Evolutionary conservation across 2,113 vertebrate species (phyloP).

Genomic region (Ceratotherium simum): DNA sequence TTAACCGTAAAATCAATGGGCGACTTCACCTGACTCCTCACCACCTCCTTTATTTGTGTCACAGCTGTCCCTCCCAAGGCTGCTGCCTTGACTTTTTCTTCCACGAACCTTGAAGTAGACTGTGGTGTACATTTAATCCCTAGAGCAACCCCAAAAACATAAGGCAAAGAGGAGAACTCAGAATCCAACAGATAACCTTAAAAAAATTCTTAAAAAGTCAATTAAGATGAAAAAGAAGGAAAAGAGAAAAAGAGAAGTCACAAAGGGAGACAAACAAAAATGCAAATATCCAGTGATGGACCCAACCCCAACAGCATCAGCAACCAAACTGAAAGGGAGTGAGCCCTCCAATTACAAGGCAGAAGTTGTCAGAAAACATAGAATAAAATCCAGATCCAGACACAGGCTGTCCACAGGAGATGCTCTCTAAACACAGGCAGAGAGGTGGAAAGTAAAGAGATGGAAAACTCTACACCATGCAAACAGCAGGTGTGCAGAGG

Average conservation of each 20-base stretch:
- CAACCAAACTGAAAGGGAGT: accelerated
- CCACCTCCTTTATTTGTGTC: accelerated
- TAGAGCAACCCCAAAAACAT: accelerated
- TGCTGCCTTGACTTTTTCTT: background rate
- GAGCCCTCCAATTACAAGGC: background rate
- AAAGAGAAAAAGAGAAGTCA: too few species aligned
- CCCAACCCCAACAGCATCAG: accelerated
- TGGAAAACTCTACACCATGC: accelerated
- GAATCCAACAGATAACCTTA: accelerated
- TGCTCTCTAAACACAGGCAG: accelerated
- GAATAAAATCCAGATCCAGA: background rate
- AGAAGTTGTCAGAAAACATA: background rate
- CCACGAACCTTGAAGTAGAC: background rate
- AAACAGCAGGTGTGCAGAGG: accelerated
- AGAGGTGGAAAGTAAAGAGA: background rate
- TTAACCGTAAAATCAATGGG: accelerated
- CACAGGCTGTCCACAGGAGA: accelerated
- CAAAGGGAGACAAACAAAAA: background rate
- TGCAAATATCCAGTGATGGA: accelerated
- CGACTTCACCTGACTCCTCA: accelerated
- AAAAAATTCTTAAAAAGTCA: background rate
- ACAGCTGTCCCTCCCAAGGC: accelerated
- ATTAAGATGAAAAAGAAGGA: background rate
- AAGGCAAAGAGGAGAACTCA: background rate
- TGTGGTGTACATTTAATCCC: accelerated